Conservation (phyloP, 2,888 invertebrate species). For the Miltochrista miniata region DNA sequence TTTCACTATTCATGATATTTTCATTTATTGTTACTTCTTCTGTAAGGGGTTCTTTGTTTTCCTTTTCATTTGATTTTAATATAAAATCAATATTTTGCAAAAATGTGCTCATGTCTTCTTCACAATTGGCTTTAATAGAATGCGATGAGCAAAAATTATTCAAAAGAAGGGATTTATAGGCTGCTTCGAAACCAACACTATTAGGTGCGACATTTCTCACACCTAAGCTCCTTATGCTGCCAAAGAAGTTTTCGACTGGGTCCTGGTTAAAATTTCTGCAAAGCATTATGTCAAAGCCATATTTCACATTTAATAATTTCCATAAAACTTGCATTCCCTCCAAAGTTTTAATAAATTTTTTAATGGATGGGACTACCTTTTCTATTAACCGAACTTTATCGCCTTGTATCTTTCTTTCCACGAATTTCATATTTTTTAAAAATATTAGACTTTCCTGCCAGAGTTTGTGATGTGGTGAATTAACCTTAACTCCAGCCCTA, state of each 20-base stretch:
- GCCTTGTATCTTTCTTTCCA: not conserved
- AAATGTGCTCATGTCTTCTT: conserved; percentile 2
- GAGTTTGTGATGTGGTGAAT: conserved; percentile 7
- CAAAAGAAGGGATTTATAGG: conserved; percentile 3
- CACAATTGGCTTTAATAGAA: not conserved
- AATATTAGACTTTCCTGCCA: conserved; percentile 2
- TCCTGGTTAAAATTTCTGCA: conserved; percentile 23
- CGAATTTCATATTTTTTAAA: not conserved
- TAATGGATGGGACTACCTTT: conserved; percentile 1
- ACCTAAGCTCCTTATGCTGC: conserved; percentile 18
- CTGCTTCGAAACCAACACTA: conserved; percentile 6
- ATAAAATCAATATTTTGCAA: not conserved
- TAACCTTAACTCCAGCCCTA: conserved; percentile 3
- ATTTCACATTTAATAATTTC: not conserved
- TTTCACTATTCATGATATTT: too few species aligned
- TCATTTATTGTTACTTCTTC: too few species aligned
- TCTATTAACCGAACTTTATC: not conserved
- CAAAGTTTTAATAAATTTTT: conserved; percentile 5
- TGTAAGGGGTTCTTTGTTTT: too few species aligned
- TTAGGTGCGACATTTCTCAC: conserved; percentile 5
- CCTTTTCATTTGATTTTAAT: too few species aligned
- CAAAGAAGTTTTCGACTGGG: conserved; percentile 23
- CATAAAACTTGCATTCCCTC: not conserved
- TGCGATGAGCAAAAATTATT: conserved; percentile 9
- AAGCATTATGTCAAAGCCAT: conserved; percentile 10